These are phyloP conservation scores for Plusia festucae DNA, from an alignment of 2,888 invertebrate genomes.

Conservation along the genomic window DNA sequence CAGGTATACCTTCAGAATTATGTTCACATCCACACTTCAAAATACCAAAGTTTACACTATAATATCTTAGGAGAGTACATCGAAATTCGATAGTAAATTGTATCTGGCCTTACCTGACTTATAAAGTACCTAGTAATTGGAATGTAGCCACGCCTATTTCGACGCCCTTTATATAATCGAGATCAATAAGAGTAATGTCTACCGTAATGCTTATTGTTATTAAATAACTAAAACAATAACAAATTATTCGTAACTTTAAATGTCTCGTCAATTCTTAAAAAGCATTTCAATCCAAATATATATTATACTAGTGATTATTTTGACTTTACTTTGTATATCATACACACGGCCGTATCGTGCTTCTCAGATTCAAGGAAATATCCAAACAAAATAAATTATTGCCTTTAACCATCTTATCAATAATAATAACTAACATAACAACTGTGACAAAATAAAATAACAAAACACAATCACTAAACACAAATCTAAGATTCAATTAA, in stretches of 20 bases:
- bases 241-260: slow-evolving; percentile 40
- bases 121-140: slow-evolving; percentile 64
- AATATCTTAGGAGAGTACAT: slow-evolving; percentile 69
- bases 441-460: slow-evolving; percentile 46
- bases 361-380: slow-evolving; percentile 46
- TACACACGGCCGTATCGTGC: slow-evolving; percentile 62
- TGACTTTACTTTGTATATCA: slow-evolving; percentile 49
- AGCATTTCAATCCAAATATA: slow-evolving; percentile 46
- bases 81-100: slow-evolving; percentile 63
- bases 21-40: slow-evolving; percentile 74
- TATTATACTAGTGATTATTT: slow-evolving; percentile 45
- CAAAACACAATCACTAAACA: slow-evolving; percentile 65
- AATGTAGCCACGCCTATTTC: slow-evolving; percentile 69
- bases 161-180: slow-evolving; percentile 53
- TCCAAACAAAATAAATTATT: slow-evolving; percentile 46
- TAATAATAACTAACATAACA: slow-evolving; percentile 60
- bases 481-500: slow-evolving; percentile 74
- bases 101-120: slow-evolving; percentile 47
- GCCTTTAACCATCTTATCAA: slow-evolving; percentile 41
- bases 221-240: slow-evolving; percentile 37
- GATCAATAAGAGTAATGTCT: slow-evolving; percentile 45
- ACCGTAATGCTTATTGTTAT: slow-evolving; percentile 21
- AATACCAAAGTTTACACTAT: slow-evolving; percentile 73
- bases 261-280: slow-evolving; percentile 45
- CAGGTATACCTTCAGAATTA: slow-evolving; percentile 66